Conservation (phyloP, 2,797 vertebrate genomes). For the Hemibagrus guttatus region DNA sequence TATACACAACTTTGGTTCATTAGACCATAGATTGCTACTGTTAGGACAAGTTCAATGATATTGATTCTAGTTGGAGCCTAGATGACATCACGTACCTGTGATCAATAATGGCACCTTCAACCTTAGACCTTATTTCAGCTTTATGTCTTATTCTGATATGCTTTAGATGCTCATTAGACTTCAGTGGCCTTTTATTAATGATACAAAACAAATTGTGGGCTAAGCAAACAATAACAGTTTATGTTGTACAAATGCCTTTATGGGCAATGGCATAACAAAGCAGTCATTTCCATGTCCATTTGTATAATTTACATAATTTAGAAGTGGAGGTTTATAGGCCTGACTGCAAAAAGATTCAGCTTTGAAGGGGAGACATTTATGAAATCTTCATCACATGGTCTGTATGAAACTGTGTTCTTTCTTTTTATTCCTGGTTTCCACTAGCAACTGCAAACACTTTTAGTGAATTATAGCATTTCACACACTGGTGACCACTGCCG, state of each 20-base stretch:
- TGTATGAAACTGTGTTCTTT: background rate
- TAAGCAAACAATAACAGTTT: constrained; percentile 15
- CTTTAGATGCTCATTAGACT: constrained; percentile 11
- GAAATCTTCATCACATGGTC: background rate
- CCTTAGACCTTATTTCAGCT: background rate
- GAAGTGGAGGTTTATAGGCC: background rate
- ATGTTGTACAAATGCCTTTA: constrained; percentile 20
- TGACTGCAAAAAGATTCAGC: constrained; percentile 5
- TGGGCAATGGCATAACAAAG: constrained; percentile 17
- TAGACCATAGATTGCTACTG: background rate
- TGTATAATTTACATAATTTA: constrained; percentile 17
- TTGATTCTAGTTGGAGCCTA: background rate
- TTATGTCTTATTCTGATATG: background rate
- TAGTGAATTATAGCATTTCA: constrained; percentile 42
- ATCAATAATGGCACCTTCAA: background rate
- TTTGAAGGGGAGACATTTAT: background rate
- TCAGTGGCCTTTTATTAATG: constrained; percentile 32
- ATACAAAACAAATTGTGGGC: constrained; percentile 15
- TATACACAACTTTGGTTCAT: background rate
- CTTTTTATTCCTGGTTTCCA: constrained; percentile 38
- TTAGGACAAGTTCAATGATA: background rate
- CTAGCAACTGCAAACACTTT: constrained; percentile 47
- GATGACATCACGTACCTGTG: background rate
- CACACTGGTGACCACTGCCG: constrained; percentile 15
- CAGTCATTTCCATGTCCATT: constrained; percentile 14